A percentile compares a stretch with the other conserved stretches of the same genome.
Evolutionary conservation across 2,888 invertebrate species (phyloP).

Genomic region (Leucophenga montana): DNA sequence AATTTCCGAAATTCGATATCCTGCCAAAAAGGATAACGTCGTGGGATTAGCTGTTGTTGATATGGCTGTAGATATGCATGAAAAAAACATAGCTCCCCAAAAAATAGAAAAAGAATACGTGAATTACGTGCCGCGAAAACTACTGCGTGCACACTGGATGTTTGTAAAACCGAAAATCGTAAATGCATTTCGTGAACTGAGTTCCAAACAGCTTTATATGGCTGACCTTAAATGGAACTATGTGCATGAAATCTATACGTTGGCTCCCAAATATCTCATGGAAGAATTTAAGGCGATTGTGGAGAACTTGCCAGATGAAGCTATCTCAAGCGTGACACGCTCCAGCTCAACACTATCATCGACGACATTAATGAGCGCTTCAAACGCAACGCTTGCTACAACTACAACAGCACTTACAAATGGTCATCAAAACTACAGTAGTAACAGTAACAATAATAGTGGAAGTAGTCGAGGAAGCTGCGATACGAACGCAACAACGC

Average conservation of each 20-base stretch:
- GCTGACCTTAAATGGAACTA: constrained; percentile 83
- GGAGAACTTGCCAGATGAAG: constrained; percentile 73
- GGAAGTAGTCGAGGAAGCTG: constrained; percentile 12
- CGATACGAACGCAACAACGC: constrained; percentile 8
- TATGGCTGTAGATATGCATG: constrained; percentile 89
- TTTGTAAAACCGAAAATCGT: constrained; percentile 85
- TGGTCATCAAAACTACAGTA: constrained; percentile 15
- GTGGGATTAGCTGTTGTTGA: constrained; percentile 90
- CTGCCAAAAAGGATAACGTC: constrained; percentile 83
- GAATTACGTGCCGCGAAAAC: constrained; percentile 86
- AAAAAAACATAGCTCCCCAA: constrained; percentile 80
- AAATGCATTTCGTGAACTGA: constrained; percentile 77
- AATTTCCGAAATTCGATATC: constrained; percentile 86
- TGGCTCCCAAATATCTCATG: constrained; percentile 87
- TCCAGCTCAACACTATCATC: constrained; percentile 39
- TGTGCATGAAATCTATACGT: constrained; percentile 83
- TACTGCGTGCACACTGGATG: constrained; percentile 82
- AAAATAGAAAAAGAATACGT: constrained; percentile 85
- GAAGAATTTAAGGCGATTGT: constrained; percentile 76
- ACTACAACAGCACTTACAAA: constrained; percentile 41
- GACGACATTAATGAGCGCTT: constrained; percentile 68
- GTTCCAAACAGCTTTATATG: constrained; percentile 76
- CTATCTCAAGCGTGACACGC: constrained; percentile 22
- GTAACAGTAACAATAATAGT: background rate
- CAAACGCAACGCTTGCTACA: constrained; percentile 49